Evolutionary conservation across 2,113 vertebrate species (phyloP).

Genomic region (Salvelinus fontinalis): DNA sequence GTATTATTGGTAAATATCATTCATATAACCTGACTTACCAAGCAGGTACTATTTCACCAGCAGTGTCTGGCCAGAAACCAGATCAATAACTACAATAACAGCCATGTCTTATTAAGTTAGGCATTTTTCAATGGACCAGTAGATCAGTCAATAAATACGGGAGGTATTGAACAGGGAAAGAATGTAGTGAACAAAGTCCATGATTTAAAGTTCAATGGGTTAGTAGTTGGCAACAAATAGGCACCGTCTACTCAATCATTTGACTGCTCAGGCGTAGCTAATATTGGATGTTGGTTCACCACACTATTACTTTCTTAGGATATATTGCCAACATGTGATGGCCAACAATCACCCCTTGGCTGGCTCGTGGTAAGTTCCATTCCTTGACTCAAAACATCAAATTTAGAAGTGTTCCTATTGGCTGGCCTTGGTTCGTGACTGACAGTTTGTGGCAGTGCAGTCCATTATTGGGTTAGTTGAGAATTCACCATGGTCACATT

Average conservation of each 20-base stretch:
- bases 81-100: neutral
- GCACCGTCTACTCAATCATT: neutral
- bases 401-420: slow-evolving; percentile 30
- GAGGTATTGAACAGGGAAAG: too few relatives aligned
- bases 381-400: slow-evolving; percentile 15
- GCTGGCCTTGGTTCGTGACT: slow-evolving; percentile 38
- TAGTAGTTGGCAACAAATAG: neutral
- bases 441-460: slow-evolving; percentile 28
- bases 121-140: too few relatives aligned
- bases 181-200: neutral
- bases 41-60: neutral
- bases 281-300: neutral
- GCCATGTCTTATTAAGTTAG: neutral
- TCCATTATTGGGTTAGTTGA: too few relatives aligned
- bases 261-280: neutral
- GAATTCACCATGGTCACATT: too few relatives aligned
- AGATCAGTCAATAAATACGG: too few relatives aligned
- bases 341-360: too few relatives aligned
- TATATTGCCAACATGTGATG: neutral
- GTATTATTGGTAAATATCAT: neutral
- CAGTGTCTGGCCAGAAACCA: neutral
- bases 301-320: neutral
- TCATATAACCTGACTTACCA: slow-evolving; percentile 10
- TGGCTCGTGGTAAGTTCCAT: neutral
- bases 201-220: neutral